Base-by-base conservation (phyloP, 2,888 invertebrate species). In the Meteorus colon region DNA sequence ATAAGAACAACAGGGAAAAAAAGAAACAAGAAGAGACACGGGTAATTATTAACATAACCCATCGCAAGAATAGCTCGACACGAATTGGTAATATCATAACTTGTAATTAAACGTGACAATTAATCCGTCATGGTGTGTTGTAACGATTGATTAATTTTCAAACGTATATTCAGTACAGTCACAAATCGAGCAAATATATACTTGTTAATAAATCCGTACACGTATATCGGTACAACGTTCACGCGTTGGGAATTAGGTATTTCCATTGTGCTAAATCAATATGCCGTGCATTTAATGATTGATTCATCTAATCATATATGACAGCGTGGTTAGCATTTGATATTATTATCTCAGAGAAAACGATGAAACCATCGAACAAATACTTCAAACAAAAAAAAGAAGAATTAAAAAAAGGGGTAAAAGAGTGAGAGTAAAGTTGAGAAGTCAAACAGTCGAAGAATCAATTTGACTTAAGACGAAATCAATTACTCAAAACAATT, bases 391-490 rank as follows among this genome's bases (percentile, higher is more conserved):
- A 19, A 59, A 27, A 55, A 31, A 66, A 37, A 27, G 16, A 59
- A 73, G 24, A 48, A n/a, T 31, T 66, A 65, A 74, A 71, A 48
- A 73, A 73, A 59, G 27, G 16, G 41, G 67, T 74, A 55, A 19
- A 4, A 19, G 24, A 55, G 55, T 6, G 6, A 6, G 24, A 55
- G 55, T 8, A 24, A 55, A 55, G n/a, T 24, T 19, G 55, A 6
- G n/a, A 48, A 4, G 16, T 55, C 10, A 55, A 19, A 19, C 1
- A 55, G 19, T 55, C 55, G 24, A 55, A 55, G 19, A 55, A n/a
- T 16, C 6, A 48, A 16, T 16, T 48, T 48, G 48, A 48, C 48
- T 48, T 16, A 48, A 1, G n/a, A 48, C 16, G 14, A 41, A 41
- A 41, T 41, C 41, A 48, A 48, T 48, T 4, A 34, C 14, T 4